phyloP scores from a whole-genome alignment of 2,888 invertebrate species.

The Nomada ferruginata region DNA sequence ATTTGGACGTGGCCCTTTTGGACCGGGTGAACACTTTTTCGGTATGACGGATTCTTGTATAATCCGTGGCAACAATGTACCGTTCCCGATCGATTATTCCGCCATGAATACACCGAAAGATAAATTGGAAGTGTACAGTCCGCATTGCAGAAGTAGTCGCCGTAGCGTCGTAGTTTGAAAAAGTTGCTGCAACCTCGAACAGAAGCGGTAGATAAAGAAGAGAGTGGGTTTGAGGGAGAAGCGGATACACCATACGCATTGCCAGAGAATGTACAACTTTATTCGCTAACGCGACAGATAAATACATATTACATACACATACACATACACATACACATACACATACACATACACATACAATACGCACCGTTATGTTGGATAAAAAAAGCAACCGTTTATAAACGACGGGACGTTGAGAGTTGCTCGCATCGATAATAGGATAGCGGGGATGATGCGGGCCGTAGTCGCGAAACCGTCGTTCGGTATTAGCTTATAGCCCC shows the following conservation, averaged over 20 bases:
- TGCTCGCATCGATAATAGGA: no score
- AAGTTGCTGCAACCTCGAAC: neutral
- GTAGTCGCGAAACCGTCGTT: no score
- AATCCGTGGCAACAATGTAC: slow-evolving; percentile 73
- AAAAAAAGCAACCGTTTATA: no score
- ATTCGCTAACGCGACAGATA: neutral
- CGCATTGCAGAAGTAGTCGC: slow-evolving; percentile 89
- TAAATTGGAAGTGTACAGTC: slow-evolving; percentile 89
- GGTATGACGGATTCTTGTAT: slow-evolving; percentile 83
- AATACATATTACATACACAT: neutral
- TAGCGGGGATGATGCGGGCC: no score
- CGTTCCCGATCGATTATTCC: slow-evolving; percentile 91
- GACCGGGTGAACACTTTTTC: slow-evolving; percentile 90
- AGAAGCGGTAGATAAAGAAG: neutral
- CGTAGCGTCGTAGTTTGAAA: slow-evolving; percentile 89
- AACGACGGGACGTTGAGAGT: no score
- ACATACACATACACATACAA: neutral
- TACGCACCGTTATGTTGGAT: no score
- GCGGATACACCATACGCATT: neutral
- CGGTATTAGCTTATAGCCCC: no score
- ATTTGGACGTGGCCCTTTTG: slow-evolving; percentile 90
- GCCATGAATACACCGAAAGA: slow-evolving; percentile 90
- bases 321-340: no score
- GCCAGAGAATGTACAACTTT: slow-evolving; percentile 6
- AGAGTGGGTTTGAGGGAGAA: neutral